Percentiles rank a stretch among this genome's conserved stretches.
Evolutionary conservation across 2,113 vertebrate genomes (phyloP).

Genomic region (Heliornis fulica): DNA sequence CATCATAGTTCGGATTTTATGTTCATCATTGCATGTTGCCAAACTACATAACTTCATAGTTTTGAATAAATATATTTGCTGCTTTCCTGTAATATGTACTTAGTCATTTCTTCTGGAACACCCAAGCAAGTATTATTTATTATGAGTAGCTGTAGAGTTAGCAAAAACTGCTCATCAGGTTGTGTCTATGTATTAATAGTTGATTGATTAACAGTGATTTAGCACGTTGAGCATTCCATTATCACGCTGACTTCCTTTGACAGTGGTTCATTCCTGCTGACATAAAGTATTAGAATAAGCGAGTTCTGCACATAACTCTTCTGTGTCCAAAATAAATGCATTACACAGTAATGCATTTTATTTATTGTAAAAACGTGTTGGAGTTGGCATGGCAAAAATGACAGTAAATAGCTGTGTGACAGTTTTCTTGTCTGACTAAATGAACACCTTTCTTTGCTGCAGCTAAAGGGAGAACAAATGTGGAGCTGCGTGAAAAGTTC

Average conservation of each 20-base stretch:
- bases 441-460: neutral
- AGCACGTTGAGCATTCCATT: constrained; percentile 79
- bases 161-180: constrained; percentile 36
- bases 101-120: constrained; percentile 44
- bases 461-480: constrained; percentile 97
- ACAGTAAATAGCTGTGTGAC: neutral
- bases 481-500: constrained; percentile 97
- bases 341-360: constrained; percentile 76
- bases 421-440: neutral
- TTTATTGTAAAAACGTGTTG: constrained; percentile 70
- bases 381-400: constrained; percentile 72
- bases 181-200: constrained; percentile 58
- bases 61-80: constrained; percentile 69
- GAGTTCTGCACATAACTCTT: constrained; percentile 57
- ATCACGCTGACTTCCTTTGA: constrained; percentile 75
- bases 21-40: constrained; percentile 75
- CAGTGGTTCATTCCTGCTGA: constrained; percentile 74
- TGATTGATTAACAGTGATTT: constrained; percentile 66
- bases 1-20: constrained; percentile 63
- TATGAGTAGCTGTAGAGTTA: constrained; percentile 62
- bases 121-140: constrained; percentile 63
- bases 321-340: constrained; percentile 75
- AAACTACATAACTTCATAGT: constrained; percentile 46
- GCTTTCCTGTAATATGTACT: constrained; percentile 37
- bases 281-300: constrained; percentile 74